Evolutionary conservation across 2,113 vertebrate genomes (phyloP), one percentile per base, ranked within the genome.

Genomic region (Acrocephalus arundinaceus): DNA sequence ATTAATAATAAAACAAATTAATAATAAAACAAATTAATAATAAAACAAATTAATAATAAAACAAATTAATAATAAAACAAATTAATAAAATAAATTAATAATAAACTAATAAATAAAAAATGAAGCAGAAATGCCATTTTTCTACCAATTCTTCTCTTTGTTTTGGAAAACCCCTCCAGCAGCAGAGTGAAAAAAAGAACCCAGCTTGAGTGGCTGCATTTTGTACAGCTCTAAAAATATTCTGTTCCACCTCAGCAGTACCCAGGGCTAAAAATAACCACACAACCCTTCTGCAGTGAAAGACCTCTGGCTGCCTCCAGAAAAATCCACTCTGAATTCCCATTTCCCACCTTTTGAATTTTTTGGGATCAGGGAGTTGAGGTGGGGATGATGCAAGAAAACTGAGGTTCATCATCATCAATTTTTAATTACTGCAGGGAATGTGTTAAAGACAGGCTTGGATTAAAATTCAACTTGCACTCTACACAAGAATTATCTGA

Each of bases 181-280:
- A 4, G 35, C 54, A 41, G 63, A 71, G 62, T 41, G 41, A n/a
- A n/a, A 37, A 91, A 35, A 66, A 66, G 37, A 89, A 35, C 24
- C 31, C 76, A 76, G 86, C 71, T 62, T 24, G 58, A 91, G 94
- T 70, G 96, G 92, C 93, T 96, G 86, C 85, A 90, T 96, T 97
- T 96, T 90, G 91, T 95, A 70, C 95, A 91, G 94, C 93, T 96
- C 93, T 89, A 93, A 95, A 94, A 97, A 95, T 93, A 94, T 85
- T 95, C 95, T 85, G 83, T 95, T 96, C 96, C 94, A 97, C 93
- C 96, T 96, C 96, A 88, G 82, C 87, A 96, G 95, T 70, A 94
- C 94, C 95, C 93, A 85, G 5, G 9, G 91, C 97, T 98, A 98
- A 97, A 98, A 97, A 98, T 98, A 98, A 93, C 95, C 80, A n/a